Evolutionary conservation across 2,113 vertebrate species (phyloP), one percentile per base, ranked within the genome.

Genomic region (Brachypodius melanocephalos): DNA sequence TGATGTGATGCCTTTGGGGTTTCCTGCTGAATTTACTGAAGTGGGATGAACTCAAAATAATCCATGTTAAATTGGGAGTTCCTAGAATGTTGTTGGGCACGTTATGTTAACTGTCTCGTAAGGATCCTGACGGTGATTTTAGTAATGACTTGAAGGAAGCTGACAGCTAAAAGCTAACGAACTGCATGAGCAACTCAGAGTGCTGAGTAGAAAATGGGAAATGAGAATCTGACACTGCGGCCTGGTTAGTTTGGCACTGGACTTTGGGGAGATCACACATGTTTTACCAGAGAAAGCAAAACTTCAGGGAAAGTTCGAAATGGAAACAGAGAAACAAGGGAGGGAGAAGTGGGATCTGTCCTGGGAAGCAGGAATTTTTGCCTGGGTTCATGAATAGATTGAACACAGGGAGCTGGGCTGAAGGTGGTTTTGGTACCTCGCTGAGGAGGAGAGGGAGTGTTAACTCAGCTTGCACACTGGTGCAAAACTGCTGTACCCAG

Each of bases 71-170:
- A 49, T 3, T 34, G 28, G 19, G 28, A 29, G 7, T 40, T 73
- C 32, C 29, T 46, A 15, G 36, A 45, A 38, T 6, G 0, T 43
- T 59, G 10, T 0, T 58, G 7, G 8, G 32, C 29, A 24, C 1
- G 0, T 40, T 18, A 9, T 10, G 14, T 67, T 54, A 67, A 34
- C 1, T 4, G 29, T 31, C 51, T 85, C 0, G 0, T 46, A 18
- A 55, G 36, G 43, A 34, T 58, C 32, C 14, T 71, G 4, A 34
- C 2, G 6, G 38, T 54, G 32, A 8, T 59, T 89, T 85, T 75
- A 46, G 66, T 28, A 48, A 5, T 57, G 43, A 40, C 26, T 38
- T 49, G 48, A 42, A 58, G 36, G 54, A 82, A 49, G 38, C 51
- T 63, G 51, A 48, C 42, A 55, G 52, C 48, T 76, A 6, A 59